Conservation (phyloP, 2,888 invertebrate species). For the Melinaea marsaeus region DNA sequence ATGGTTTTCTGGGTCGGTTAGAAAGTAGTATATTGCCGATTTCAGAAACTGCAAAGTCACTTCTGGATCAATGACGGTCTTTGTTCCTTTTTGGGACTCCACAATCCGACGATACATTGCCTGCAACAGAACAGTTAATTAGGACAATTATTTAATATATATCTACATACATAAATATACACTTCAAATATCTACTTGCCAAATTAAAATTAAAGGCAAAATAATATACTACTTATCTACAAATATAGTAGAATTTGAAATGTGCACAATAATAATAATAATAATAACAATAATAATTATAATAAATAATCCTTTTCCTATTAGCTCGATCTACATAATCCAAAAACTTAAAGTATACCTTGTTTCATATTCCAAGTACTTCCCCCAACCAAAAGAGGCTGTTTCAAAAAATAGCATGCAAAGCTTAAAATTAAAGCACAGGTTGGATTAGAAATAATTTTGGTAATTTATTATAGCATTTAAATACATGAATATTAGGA, state of each 20-base stretch:
- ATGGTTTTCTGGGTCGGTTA: conserved; percentile 92
- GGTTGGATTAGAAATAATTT: conserved; percentile 25
- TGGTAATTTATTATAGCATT: background rate
- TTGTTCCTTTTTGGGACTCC: conserved; percentile 84
- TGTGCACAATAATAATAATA: background rate
- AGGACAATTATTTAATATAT: background rate
- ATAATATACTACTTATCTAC: background rate
- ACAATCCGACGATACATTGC: conserved; percentile 91
- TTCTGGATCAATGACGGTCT: conserved; percentile 90
- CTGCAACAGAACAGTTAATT: conserved; percentile 66
- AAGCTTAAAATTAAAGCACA: conserved; percentile 46
- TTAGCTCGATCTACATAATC: conserved; percentile 6
- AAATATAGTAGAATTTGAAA: conserved; percentile 6
- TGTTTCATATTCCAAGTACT: conserved; percentile 27
- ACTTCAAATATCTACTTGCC: conserved; percentile 5
- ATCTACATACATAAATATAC: conserved; percentile 1
- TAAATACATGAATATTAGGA: background rate
- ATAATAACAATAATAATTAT: background rate
- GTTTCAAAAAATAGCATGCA: conserved; percentile 71
- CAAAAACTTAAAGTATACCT: conserved; percentile 13
- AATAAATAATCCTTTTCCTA: background rate
- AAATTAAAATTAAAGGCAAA: background rate
- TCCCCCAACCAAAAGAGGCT: conserved; percentile 73
- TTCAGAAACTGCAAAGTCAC: conserved; percentile 94
- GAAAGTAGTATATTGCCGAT: conserved; percentile 94